Base-by-base conservation (phyloP, 2,113 vertebrate genomes). In the Odontophorus gujanensis region DNA sequence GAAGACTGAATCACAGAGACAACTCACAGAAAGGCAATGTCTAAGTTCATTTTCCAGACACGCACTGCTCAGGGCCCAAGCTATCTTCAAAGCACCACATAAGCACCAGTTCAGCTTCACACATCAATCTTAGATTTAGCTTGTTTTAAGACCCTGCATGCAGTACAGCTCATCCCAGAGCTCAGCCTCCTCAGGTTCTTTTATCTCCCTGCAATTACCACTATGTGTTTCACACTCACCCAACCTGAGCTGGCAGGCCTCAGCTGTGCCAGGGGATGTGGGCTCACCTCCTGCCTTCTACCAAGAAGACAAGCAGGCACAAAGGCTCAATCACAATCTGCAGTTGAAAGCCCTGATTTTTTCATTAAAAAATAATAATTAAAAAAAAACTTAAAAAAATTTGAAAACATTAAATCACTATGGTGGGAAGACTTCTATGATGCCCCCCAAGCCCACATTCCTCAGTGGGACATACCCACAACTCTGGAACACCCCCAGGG, bases 221-320 rank as follows among this genome's bases (percentile, higher is more conserved):
- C 3, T 2, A 1, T 11, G 0, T 7, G 4, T 43, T 73, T 53
- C 7, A 11, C 36, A 58, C 9, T 0, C 40, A 14, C 58, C 1
- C 9, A 59, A 48, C 40, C 24, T 0, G 3, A 58, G 34, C 7
- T 42, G 1, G 2, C 63, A 65, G 0, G 0, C 20, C 45, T 13
- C 32, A n/a, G 68, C 19, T 42, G 15, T 28, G 32, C 34, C 14
- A 24, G 34, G 24, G 59, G 24, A 24, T 38, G 34, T 10, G 15
- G 18, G 55, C 55, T 58, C 32, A n/a, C 18, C 32, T 58, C 11
- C 25, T 24, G 59, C 28, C 59, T 36, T 16, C 43, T 42, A 61
- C 48, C 45, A n/a, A 9, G 2, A 26, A 63, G 73, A 18, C 73
- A 61, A 30, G n/a, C 19, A 28, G 47, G 13, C 58, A 22, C 58